Percentiles rank a stretch among this genome's conserved stretches.
phyloP scores from a whole-genome alignment of 2,888 invertebrate genomes.

The Dolichomitus sp. region DNA sequence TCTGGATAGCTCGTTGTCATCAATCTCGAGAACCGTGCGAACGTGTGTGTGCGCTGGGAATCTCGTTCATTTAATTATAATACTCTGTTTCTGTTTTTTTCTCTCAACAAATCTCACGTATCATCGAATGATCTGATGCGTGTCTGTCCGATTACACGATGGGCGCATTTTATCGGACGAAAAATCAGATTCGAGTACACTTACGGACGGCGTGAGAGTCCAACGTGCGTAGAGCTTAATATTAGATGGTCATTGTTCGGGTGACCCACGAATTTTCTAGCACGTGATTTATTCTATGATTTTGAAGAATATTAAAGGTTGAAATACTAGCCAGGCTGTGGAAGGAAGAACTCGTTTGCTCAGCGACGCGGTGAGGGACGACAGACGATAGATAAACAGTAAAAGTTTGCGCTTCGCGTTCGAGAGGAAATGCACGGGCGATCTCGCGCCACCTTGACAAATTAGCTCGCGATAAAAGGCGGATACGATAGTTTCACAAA shows the following conservation, averaged over 20 bases:
- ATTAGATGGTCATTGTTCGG: not conserved
- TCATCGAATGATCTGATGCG: conserved; percentile 15
- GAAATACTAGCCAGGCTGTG: not conserved
- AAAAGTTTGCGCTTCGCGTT: conserved; percentile 24
- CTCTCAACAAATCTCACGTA: conserved; percentile 6
- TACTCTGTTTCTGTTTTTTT: conserved; percentile 7
- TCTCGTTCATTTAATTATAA: not conserved
- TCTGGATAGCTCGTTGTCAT: conserved; percentile 38
- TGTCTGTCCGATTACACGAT: conserved; percentile 20
- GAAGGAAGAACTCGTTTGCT: conserved; percentile 1
- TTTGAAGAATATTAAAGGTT: not conserved
- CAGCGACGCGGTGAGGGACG: conserved; percentile 3
- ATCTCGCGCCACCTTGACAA: conserved; percentile 14
- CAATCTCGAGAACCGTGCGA: conserved; percentile 22
- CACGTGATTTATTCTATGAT: not conserved
- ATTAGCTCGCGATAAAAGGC: conserved; percentile 2
- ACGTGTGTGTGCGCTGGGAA: not conserved
- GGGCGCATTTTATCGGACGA: conserved; percentile 15
- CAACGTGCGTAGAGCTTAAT: conserved; percentile 5
- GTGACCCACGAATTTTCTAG: not conserved
- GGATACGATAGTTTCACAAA: not conserved
- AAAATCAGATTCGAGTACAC: conserved; percentile 18
- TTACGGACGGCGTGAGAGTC: conserved; percentile 3
- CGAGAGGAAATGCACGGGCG: conserved; percentile 29
- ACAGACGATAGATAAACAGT: conserved; percentile 36